Conservation (phyloP, 2,888 invertebrate species). For the Diarsia rubi region DNA sequence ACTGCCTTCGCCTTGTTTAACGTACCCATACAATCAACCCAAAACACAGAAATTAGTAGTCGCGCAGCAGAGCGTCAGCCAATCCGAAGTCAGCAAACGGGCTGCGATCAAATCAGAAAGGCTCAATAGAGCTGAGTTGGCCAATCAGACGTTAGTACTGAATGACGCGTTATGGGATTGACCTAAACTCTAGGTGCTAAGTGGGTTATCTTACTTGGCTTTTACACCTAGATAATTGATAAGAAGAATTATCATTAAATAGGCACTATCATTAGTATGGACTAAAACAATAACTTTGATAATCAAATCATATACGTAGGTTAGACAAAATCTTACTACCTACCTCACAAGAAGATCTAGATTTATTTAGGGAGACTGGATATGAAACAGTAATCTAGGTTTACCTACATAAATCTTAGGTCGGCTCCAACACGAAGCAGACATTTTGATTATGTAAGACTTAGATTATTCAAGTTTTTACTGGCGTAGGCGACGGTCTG, state of each 20-base stretch:
- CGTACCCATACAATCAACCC: constrained; percentile 24
- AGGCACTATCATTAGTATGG: not conserved
- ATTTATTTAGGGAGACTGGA: constrained; percentile 10
- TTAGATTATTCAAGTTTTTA: constrained; percentile 55
- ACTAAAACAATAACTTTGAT: not conserved
- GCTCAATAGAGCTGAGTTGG: constrained; percentile 5
- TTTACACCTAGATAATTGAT: constrained; percentile 22
- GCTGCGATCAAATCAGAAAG: constrained; percentile 28
- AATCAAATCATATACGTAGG: not conserved
- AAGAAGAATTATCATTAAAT: constrained; percentile 13
- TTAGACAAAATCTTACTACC: not conserved
- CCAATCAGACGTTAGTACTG: constrained; percentile 28
- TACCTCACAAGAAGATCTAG: not conserved
- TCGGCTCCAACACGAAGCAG: constrained; percentile 21
- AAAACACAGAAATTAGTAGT: constrained; percentile 28
- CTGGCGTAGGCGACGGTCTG: constrained; percentile 43
- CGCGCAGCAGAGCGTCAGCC: constrained; percentile 23
- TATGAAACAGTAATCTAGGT: constrained; percentile 18
- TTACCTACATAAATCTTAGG: constrained; percentile 1
- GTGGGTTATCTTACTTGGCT: constrained; percentile 21
- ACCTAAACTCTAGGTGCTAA: constrained; percentile 23
- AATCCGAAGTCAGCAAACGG: constrained; percentile 21
- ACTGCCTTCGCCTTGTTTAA: not conserved
- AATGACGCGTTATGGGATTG: constrained; percentile 1
- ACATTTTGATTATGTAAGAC: constrained; percentile 48